phyloP scores from a whole-genome alignment of 64 coral and sea anemone species.

The Cladopsammia gracilis region DNA sequence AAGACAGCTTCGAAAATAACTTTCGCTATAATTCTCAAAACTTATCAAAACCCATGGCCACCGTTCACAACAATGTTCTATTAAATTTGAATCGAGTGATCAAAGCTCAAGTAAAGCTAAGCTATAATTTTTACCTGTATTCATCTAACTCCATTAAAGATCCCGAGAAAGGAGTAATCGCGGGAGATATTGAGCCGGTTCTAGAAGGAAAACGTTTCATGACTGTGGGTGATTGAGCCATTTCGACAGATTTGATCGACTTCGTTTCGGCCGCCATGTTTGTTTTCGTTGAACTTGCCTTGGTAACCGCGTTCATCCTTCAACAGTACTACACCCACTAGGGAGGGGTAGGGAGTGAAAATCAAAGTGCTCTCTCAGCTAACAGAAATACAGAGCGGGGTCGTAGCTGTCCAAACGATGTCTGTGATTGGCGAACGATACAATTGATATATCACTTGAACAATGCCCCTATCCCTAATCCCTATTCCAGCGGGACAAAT shows the following conservation, averaged over 20 bases:
- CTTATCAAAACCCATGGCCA: no score
- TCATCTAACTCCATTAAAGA: constrained; percentile 41
- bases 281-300: constrained; percentile 55
- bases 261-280: constrained; percentile 30
- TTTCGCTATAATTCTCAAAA: no score
- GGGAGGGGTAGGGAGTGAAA: background rate
- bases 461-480: no score
- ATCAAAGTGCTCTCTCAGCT: no score
- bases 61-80: no score
- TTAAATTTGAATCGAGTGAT: no score
- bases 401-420: no score
- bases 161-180: background rate
- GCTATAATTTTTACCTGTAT: background rate
- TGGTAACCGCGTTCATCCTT: constrained; percentile 27
- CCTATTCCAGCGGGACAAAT: no score
- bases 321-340: background rate
- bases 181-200: constrained; percentile 39
- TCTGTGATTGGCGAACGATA: no score
- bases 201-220: background rate
- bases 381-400: no score
- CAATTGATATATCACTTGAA: no score
- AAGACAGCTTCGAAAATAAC: no score
- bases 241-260: background rate
- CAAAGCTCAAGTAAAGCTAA: constrained; percentile 9
- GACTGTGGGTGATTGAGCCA: background rate